Conservation (phyloP, 35 echinoderm and acorn worm genomes). For the Heliocidaris tuberculata region DNA sequence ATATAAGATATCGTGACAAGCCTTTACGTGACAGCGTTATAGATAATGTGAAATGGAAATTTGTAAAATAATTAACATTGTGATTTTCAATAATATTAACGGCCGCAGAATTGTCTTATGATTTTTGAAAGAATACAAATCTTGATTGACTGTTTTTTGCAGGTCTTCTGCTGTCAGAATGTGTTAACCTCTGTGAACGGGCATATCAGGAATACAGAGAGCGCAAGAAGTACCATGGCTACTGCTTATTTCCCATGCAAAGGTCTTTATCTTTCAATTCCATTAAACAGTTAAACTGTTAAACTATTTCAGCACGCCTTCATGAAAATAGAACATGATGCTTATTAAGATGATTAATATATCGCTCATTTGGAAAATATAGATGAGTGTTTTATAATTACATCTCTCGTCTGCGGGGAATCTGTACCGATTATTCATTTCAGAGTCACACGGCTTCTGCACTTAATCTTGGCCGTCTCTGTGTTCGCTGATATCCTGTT, state of each 20-base stretch:
- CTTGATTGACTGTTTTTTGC: no score
- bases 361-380: not conserved
- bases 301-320: not conserved
- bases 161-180: no score
- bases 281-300: not conserved
- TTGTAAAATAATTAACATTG: no score
- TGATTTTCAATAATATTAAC: no score
- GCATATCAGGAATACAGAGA: no score
- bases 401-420: not conserved
- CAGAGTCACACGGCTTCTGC: not conserved
- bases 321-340: not conserved
- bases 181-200: no score
- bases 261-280: not conserved
- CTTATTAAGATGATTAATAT: not conserved
- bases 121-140: no score
- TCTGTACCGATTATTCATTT: conserved; percentile 14
- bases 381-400: not conserved
- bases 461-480: conserved; percentile 18
- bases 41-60: no score
- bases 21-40: no score
- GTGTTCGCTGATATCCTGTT: conserved; percentile 27
- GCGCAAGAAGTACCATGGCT: no score
- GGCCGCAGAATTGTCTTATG: no score
- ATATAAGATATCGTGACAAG: no score
- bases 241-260: not conserved